Evolutionary conservation across 30 jellyfish, hydroid and myxozoan genomes (phyloP), one percentile per base, ranked within the genome.

Genomic region (Aurelia aurita complex sp. Pacific): DNA sequence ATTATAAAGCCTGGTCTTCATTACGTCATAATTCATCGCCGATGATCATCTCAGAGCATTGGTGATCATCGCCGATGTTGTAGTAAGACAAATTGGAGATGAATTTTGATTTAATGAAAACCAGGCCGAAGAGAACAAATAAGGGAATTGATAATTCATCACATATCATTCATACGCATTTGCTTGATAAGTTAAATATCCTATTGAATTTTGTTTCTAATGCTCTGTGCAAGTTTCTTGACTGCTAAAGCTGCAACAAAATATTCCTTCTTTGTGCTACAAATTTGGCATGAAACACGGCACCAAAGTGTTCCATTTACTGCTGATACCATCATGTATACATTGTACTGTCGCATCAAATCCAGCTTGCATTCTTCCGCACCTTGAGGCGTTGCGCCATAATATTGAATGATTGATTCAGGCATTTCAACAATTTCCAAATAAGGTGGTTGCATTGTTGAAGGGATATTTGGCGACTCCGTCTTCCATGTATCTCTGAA

Each of bases 361-460:
- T 85, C 88, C 13, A 64, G 46, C 70, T 77, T 85, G 66, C 89
- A 73, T 19, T 69, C 65, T 1, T 85, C 91, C 1, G 90, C 97
- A 69, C 88, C 93, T n/a, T 77, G 81, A 1, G 40, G 62, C 16
- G 87, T 77, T 59, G 85, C 51, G 1, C 95, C 92, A 69, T 80
- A 94, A 51, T 69, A 62, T 51, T 81, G 55, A 4, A 64, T 80
- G 69, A 83, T 78, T 23, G 91, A 63, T 8, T 89, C 90, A 4
- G 99, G 99, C 88, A 94, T 72, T 42, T 71, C 81, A 52, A 94
- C 95, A 34, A 90, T 73, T 51, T 89, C 97, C 97, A 94, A 78
- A 74, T 74, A 94, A 17, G 99, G 99, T 32, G 99, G 97, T 76
- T 79, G 93, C 99, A 94, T 94, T 54, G 91, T 74, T 14, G 88